Evolutionary conservation across 30 jellyfish, hydroid and myxozoan genomes (phyloP).

Genomic region (Hydractinia echinata): DNA sequence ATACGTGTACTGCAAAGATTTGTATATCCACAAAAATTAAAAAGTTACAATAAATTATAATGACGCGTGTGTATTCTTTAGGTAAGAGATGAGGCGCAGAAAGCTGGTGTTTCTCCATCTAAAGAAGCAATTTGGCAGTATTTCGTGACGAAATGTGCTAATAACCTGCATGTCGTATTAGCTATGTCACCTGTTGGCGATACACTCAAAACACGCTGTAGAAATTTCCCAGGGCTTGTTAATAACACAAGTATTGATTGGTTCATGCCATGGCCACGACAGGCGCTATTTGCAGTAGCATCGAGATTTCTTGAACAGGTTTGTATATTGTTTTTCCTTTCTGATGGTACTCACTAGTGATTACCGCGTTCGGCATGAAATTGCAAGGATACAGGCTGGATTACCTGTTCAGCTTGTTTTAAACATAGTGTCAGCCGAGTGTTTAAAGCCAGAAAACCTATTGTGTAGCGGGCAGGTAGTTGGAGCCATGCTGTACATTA

Average conservation of each 20-base stretch:
- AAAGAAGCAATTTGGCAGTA: constrained; percentile 96
- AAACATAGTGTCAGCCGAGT: no score
- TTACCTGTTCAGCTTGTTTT: no score
- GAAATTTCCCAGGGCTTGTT: constrained; percentile 97
- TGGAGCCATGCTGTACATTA: no score
- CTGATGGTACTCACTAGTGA: no score
- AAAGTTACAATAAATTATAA: background rate
- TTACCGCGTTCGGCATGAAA: no score
- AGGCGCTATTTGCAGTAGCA: constrained; percentile 94
- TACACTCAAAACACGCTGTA: constrained; percentile 79
- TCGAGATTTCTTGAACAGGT: constrained; percentile 77
- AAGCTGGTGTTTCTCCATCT: constrained; percentile 80
- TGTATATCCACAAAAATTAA: no score
- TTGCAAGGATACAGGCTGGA: no score
- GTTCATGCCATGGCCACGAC: constrained; percentile 98
- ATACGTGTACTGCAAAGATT: no score
- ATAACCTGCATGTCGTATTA: constrained; percentile 76
- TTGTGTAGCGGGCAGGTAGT: no score
- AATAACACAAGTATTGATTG: constrained; percentile 97
- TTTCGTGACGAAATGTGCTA: constrained; percentile 80
- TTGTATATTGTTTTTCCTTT: background rate
- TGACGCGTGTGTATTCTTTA: constrained; percentile 6
- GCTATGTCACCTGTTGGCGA: constrained; percentile 99
- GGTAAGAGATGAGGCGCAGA: constrained; percentile 95
- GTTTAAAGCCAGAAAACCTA: no score